Base-by-base conservation (phyloP, 2,113 vertebrate species). In the Colossoma macropomum region DNA sequence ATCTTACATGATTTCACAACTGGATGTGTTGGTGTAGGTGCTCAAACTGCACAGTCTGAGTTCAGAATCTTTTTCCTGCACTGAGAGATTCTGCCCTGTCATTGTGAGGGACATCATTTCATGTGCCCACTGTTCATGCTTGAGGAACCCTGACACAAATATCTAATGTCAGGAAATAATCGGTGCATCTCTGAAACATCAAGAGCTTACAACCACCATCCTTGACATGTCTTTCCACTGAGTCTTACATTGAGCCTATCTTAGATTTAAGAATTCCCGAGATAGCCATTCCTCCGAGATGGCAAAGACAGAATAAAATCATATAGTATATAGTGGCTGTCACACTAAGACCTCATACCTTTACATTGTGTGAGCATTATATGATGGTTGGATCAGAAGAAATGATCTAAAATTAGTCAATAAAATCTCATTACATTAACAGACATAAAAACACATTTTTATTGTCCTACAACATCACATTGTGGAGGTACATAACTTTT, bases 121-220 rank as follows among this genome's bases (percentile, higher is more conserved):
- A n/a, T 16, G 32, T 70, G 41, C 10, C 34, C 19, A n/a, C 21
- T 70, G 32, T 70, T 70, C 68, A 70, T 38, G 68, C 68, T 70
- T 70, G 32, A 70, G 10, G 38, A 38, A 41, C 19, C 68, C 68
- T 23, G 21, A n/a, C 32, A 70, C 68, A 41, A 70, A 70, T 70
- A 70, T 70, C 68, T 17, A 23, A 19, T 19, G 34, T 70, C 68
- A 41, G 68, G 32, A 70, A 70, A 41, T 70, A 70, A 70, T 34
- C 38, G 68, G 32, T n/a, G 32, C 68, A 41, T 70, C 34, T 70
- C 68, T 41, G 68, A 38, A 70, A 41, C 38, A 23, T 70, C 68
- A 41, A 70, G 68, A 41, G 34, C 32, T 41, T 70, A 34, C 4
- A 41, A n/a, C 23, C 13, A 17, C 68, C 23, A n/a, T 23, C 68